phyloP scores from a whole-genome alignment of 2,888 invertebrate genomes.

The Podotricha telesiphe region DNA sequence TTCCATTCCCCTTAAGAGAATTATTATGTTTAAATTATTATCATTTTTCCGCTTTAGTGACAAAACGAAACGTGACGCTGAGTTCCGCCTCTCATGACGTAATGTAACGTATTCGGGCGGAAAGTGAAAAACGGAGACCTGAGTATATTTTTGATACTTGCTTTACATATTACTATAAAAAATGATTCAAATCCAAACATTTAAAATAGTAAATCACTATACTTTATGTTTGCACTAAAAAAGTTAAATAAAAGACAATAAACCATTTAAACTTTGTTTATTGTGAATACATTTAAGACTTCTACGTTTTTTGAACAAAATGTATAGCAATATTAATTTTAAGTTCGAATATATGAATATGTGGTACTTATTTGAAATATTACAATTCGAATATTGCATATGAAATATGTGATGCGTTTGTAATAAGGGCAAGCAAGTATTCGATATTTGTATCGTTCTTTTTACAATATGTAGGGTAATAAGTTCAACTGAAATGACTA shows the following conservation, averaged over 20 bases:
- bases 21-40: too few relatives aligned
- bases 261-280: not conserved
- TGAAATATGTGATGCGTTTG: constrained; percentile 13
- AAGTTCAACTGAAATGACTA: constrained; percentile 10
- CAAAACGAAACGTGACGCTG: too few relatives aligned
- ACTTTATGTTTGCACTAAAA: too few relatives aligned
- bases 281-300: not conserved
- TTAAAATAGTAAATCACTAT: too few relatives aligned
- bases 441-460: constrained; percentile 16
- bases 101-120: too few relatives aligned
- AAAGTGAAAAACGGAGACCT: too few relatives aligned
- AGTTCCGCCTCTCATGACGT: too few relatives aligned
- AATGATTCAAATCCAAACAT: too few relatives aligned
- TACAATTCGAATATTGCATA: constrained; percentile 13
- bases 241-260: not conserved
- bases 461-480: constrained; percentile 16
- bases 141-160: too few relatives aligned
- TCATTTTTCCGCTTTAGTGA: too few relatives aligned
- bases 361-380: constrained; percentile 14
- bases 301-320: not conserved
- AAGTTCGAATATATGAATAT: not conserved
- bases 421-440: constrained; percentile 13
- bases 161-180: too few relatives aligned
- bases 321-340: constrained; percentile 6
- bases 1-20: too few relatives aligned